Evolutionary conservation across 2,113 vertebrate genomes (phyloP).

Genomic region (Malurus alboscapulatus): DNA sequence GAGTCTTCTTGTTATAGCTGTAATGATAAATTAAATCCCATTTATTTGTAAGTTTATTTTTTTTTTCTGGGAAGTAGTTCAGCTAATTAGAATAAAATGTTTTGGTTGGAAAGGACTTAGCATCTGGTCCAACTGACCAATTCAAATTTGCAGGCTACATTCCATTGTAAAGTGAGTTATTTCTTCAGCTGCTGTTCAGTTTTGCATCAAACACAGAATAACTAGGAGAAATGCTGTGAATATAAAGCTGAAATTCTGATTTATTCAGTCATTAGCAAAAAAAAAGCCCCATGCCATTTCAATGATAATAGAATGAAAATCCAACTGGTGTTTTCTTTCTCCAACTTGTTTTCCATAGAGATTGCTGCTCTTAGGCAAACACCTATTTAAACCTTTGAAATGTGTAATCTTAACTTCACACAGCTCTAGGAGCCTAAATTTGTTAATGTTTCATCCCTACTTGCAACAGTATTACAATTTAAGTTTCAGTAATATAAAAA

Average conservation of each 20-base stretch:
- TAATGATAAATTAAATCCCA: constrained; percentile 4
- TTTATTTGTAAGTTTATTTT: not conserved
- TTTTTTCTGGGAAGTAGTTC: not conserved
- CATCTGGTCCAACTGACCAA: not conserved
- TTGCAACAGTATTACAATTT: constrained; percentile 57
- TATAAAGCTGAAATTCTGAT: constrained; percentile 65
- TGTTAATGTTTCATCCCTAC: constrained; percentile 58
- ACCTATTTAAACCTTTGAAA: constrained; percentile 69
- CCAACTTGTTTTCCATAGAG: constrained; percentile 63
- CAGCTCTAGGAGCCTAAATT: constrained; percentile 28
- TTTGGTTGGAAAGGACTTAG: not conserved
- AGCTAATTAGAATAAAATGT: not conserved
- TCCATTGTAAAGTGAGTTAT: constrained; percentile 54
- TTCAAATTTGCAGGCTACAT: constrained; percentile 24
- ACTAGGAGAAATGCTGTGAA: constrained; percentile 52
- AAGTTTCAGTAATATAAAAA: constrained; percentile 60
- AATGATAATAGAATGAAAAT: constrained; percentile 69
- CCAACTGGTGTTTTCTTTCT: constrained; percentile 65
- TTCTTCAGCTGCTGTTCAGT: constrained; percentile 55
- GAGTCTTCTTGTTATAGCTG: not conserved
- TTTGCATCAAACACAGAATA: constrained; percentile 52
- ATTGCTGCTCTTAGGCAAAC: constrained; percentile 60
- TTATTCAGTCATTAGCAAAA: constrained; percentile 72
- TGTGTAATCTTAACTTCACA: constrained; percentile 62
- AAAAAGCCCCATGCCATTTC: constrained; percentile 52